Evolutionary conservation across 2,113 vertebrate species (phyloP).

Genomic region (Boulengeromyrus knoepffleri): DNA sequence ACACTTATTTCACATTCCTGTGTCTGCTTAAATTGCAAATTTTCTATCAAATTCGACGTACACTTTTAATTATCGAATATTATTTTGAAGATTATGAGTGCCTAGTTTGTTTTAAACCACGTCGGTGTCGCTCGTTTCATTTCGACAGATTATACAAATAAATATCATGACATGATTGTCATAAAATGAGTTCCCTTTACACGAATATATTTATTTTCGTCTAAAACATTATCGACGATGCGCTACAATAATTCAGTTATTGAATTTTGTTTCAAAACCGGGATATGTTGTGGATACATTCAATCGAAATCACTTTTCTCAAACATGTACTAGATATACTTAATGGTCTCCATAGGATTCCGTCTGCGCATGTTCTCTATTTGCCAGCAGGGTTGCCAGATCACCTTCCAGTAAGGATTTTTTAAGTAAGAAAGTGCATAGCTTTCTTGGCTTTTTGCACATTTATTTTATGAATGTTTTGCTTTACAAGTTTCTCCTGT

Average conservation of each 20-base stretch:
- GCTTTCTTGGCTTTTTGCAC: neutral
- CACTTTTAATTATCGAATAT: neutral
- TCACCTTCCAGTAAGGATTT: neutral
- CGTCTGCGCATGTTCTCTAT: slow-evolving; percentile 1
- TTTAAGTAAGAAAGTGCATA: neutral
- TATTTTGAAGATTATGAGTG: slow-evolving; percentile 5
- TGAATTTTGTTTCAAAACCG: neutral
- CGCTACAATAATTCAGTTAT: neutral
- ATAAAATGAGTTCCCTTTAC: neutral
- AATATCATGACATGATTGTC: neutral
- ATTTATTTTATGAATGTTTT: neutral
- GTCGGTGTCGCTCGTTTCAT: neutral
- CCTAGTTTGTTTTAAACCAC: neutral
- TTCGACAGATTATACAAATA: slow-evolving; percentile 6
- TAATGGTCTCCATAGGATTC: neutral
- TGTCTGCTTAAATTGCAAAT: neutral
- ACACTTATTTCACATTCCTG: neutral
- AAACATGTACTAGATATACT: neutral
- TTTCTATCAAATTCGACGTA: neutral
- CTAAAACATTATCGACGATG: neutral
- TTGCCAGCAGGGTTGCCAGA: neutral
- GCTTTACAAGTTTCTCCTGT: neutral
- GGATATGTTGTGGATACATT: neutral
- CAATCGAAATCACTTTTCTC: neutral
- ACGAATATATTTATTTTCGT: neutral